Evolutionary conservation across 2,888 invertebrate genomes (phyloP), one percentile per base, ranked within the genome.

Genomic region (Andrena haemorrhoa): DNA sequence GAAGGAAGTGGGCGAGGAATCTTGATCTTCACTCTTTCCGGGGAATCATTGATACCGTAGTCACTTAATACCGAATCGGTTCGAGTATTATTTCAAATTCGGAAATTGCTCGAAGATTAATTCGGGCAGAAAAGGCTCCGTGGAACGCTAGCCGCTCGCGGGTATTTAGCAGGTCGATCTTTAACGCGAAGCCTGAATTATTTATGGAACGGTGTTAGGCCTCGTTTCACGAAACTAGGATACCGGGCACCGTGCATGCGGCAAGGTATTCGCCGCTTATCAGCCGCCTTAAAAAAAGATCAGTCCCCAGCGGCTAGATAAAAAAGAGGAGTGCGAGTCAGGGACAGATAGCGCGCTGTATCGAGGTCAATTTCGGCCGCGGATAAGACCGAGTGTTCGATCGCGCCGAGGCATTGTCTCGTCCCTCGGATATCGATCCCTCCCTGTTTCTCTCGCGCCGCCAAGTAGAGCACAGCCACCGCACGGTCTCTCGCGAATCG

Each of bases 281-380:
- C 75, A 8, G 29, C 12, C 41, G 66, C 23, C 51, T 56, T 58
- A 35, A 64, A 69, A 69, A 68, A 78, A 51, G 26, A 66, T 74
- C 58, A 10, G 33, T 60, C 20, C 16, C 29, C 4, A 10, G 16
- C 23, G 29, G n/a, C 0, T 47, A 53, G 76, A 56, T 76, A 71
- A 71, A 68, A 68, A 74, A 63, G 12, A 41, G 23, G 23, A 56
- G 47, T 16, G 29, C 31, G 10, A 61, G 23, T n/a, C 12, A 16
- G 20, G 63, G 23, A 47, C 12, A 60, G 20, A 63, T 10, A 63
- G 29, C 33, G 61, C 35, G 20, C 23, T 47, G 69, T 65, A 81
- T 78, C 47, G 69, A 35, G 69, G 78, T 78, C 65, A 74, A 70
- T 73, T 60, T 78, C 29, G 31, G 20, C 16, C 6, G 6, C 10